Evolutionary conservation across 2,797 vertebrate species (phyloP).

Genomic region (Eupleurogrammus muticus): DNA sequence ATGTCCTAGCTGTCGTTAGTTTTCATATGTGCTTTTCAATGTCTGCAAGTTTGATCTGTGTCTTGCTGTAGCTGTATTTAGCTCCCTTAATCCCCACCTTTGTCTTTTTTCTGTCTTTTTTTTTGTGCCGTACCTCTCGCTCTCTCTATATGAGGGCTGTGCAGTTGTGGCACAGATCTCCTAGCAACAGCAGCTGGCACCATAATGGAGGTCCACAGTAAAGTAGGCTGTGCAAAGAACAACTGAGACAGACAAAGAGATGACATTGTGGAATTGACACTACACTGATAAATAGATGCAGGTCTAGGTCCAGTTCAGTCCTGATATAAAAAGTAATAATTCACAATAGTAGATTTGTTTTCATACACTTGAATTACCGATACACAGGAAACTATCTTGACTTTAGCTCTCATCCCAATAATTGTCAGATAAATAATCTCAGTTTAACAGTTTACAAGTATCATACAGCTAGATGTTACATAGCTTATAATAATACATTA

Average conservation of each 20-base stretch:
- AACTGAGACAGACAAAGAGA: neutral
- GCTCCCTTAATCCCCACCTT: constrained; percentile 46
- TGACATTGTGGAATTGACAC: neutral
- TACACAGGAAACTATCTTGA: neutral
- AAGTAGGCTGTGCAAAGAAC: constrained; percentile 17
- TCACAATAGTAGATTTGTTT: neutral
- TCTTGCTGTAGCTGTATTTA: constrained; percentile 72
- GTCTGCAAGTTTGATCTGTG: constrained; percentile 73
- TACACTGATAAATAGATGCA: neutral
- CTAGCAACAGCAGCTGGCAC: constrained; percentile 37
- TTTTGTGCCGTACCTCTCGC: constrained; percentile 32
- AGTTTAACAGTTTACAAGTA: neutral
- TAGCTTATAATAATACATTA: neutral
- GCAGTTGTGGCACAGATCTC: constrained; percentile 43
- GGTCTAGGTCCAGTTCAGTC: neutral
- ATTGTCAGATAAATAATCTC: neutral
- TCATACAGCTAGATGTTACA: no score
- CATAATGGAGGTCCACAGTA: constrained; percentile 29
- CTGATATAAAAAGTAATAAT: neutral
- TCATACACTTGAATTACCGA: neutral
- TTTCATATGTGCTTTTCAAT: constrained; percentile 70
- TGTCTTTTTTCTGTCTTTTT: constrained; percentile 37
- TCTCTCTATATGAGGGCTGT: constrained; percentile 39
- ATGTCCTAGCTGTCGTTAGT: constrained; percentile 64
- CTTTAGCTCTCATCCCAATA: neutral